Evolutionary conservation across 2,888 invertebrate genomes (phyloP).

Genomic region (Ferdinandea cuprea): DNA sequence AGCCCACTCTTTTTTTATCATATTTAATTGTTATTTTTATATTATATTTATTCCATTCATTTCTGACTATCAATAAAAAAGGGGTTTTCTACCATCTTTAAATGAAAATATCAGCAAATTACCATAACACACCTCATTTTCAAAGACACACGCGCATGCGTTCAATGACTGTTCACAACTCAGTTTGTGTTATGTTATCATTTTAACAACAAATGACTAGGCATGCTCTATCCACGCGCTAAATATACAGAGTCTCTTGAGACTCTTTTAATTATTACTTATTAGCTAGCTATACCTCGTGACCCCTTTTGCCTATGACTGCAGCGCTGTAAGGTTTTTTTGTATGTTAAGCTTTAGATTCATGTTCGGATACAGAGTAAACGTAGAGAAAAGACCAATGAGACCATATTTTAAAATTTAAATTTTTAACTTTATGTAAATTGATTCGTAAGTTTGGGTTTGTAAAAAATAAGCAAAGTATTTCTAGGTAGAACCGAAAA

Average conservation of each 20-base stretch:
- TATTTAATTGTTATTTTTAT: too few species aligned
- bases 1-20: too few species aligned
- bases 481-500: not conserved
- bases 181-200: constrained; percentile 39
- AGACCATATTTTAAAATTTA: not conserved
- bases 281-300: constrained; percentile 26
- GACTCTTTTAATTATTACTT: constrained; percentile 35
- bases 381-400: not conserved
- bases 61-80: constrained; percentile 3
- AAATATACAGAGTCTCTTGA: constrained; percentile 8
- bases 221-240: constrained; percentile 58
- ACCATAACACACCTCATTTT: constrained; percentile 30
- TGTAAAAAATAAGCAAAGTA: constrained; percentile 13
- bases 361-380: not conserved
- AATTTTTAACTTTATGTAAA: constrained; percentile 43
- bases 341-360: not conserved
- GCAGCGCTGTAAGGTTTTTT: constrained; percentile 24
- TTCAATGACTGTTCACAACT: constrained; percentile 18
- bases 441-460: constrained; percentile 31
- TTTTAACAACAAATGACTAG: constrained; percentile 52
- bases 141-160: not conserved
- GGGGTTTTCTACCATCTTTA: too few species aligned
- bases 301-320: constrained; percentile 15
- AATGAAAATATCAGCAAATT: constrained; percentile 10
- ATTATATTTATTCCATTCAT: too few species aligned